Base-by-base conservation (phyloP, 2,113 vertebrate genomes). In the Oncorhynchus clarkii region DNA sequence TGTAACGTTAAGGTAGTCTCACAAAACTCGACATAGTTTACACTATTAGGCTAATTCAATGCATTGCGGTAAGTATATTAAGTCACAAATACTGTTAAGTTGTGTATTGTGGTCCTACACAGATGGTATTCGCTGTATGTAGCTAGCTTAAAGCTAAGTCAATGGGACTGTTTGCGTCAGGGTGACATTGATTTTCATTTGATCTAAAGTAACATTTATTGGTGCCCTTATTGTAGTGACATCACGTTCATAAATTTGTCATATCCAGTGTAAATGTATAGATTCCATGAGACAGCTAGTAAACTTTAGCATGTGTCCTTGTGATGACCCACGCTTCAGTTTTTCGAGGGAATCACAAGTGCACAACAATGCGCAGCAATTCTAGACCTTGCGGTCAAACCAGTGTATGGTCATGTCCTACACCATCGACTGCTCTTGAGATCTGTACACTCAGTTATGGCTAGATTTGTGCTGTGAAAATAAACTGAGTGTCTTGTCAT, bases 241-340 rank as follows among this genome's bases (percentile, higher is more conserved):
- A n/a, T 5, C 20, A 7, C 51, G 8, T 67, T 31, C 0, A 26
- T 29, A 12, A 18, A 62, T 62, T 62, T 24, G 59, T n/a, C 7
- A 62, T 3, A n/a, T 62, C 51, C 18, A 62, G 13, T 62, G 59
- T 62, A 16, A 20, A 57, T 20, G 0, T 20, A 4, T 14, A 57
- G 16, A 14, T 20, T 20, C 14, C 54, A 57, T 6, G 16, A 57
- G 54, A 20, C 54, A 1, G 54, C 54, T 57, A 18, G 54, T 4
- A 20, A 34, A 34, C 29, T 16, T 59, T 64, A 54, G 27, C 29
- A 24, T 3, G 31, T 89, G 91, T 83, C 92, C 92, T 93, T 93
- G 89, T 68, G 57, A 79, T 89, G 91, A 92, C 91, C 90, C 88
- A 77, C 39, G n/a, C 79, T n/a, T 54, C 60, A 2, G 70, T 72